Conservation (phyloP, 2,888 invertebrate genomes). For the Philopedon plagiatum region DNA sequence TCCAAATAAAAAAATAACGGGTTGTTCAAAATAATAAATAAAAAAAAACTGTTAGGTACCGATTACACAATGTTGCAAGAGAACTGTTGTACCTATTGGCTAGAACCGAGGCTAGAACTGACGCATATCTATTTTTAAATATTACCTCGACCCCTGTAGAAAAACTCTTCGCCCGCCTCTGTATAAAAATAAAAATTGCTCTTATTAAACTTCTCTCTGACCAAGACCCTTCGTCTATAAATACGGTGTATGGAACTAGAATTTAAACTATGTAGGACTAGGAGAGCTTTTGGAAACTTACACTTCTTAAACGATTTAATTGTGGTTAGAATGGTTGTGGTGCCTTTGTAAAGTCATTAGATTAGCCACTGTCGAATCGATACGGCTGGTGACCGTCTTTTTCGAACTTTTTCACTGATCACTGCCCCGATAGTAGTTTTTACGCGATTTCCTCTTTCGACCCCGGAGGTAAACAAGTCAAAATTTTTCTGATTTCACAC, state of each 20-base stretch:
- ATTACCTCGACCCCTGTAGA: background rate
- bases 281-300: conserved; percentile 62
- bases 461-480: conserved; percentile 35
- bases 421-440: conserved; percentile 20
- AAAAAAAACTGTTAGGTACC: no score
- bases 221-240: background rate
- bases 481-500: conserved; percentile 22
- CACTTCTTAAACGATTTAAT: conserved; percentile 59
- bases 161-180: background rate
- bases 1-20: no score
- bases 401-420: conserved; percentile 33
- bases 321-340: conserved; percentile 53
- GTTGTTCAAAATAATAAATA: no score
- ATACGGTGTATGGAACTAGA: background rate
- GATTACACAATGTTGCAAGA: no score
- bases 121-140: no score
- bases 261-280: conserved; percentile 3
- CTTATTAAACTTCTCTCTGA: background rate
- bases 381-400: conserved; percentile 36
- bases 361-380: conserved; percentile 48
- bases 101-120: no score
- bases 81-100: no score
- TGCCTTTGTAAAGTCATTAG: conserved; percentile 38
- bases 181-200: background rate
- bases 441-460: conserved; percentile 16